These are phyloP conservation scores for Paratilapia polleni DNA, from an alignment of 2,113 vertebrate species.

Conservation along the genomic window DNA sequence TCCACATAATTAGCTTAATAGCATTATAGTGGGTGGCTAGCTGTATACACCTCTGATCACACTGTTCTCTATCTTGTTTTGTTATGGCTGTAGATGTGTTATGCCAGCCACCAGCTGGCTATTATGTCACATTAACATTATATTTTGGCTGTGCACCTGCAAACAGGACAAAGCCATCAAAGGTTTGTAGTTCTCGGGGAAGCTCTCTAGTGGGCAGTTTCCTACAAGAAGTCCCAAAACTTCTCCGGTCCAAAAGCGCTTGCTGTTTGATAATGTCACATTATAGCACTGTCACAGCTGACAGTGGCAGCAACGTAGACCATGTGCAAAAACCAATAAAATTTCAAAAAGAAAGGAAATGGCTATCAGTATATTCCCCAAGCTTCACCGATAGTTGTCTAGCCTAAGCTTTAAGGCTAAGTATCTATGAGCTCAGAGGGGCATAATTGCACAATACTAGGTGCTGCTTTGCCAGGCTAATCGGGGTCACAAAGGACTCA, in stretches of 20 bases:
- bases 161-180: not conserved
- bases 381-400: not conserved
- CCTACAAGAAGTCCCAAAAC: not conserved
- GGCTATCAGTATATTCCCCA: not conserved
- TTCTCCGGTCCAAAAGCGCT: not conserved
- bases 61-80: not conserved
- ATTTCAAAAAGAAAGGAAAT: not conserved
- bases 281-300: not conserved
- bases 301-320: not conserved
- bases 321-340: not conserved
- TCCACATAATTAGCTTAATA: not conserved
- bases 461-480: slow-evolving; percentile 8
- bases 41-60: not conserved
- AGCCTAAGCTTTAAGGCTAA: not conserved
- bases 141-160: not conserved
- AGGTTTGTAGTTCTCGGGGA: not conserved
- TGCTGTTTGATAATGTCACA: not conserved
- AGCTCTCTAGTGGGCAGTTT: not conserved
- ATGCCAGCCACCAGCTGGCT: not conserved
- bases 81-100: too few species aligned
- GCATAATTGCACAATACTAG: not conserved
- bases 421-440: not conserved
- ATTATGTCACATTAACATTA: not conserved
- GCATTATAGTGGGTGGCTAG: not conserved
- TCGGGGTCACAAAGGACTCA: slow-evolving; percentile 5